Evolutionary conservation across 2,797 vertebrate genomes (phyloP).

Genomic region (Poecile montanus): DNA sequence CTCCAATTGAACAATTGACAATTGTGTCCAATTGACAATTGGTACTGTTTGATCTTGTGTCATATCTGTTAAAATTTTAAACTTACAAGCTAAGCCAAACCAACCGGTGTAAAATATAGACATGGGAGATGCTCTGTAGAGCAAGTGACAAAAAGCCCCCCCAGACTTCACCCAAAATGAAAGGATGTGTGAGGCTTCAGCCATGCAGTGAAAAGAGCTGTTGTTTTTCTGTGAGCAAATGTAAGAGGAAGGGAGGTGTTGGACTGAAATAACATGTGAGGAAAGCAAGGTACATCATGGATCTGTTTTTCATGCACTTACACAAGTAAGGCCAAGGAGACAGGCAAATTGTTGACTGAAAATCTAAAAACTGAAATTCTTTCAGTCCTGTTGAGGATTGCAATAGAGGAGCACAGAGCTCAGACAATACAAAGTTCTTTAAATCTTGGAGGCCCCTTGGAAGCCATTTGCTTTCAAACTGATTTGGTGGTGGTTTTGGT

Average conservation of each 20-base stretch:
- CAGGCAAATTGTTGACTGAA: neutral
- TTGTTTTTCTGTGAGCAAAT: neutral
- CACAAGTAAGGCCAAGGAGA: neutral
- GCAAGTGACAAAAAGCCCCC: neutral
- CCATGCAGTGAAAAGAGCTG: neutral
- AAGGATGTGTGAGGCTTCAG: neutral
- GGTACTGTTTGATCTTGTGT: neutral
- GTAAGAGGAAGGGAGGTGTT: neutral
- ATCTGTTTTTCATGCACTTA: neutral
- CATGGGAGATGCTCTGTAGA: neutral
- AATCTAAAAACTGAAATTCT: neutral
- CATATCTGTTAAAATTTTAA: neutral
- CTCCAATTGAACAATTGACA: neutral
- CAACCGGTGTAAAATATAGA: neutral
- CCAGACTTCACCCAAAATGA: neutral
- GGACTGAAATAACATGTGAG: fast-evolving
- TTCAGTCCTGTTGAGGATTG: neutral
- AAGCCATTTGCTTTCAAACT: neutral
- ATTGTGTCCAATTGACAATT: neutral
- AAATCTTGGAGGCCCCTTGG: neutral
- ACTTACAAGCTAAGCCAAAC: neutral
- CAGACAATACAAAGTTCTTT: neutral
- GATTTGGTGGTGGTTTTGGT: too few relatives aligned
- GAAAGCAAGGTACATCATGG: neutral
- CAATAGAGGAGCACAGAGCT: neutral